Evolutionary conservation across 2,113 vertebrate species (phyloP).

Genomic region (Macrotus californicus): DNA sequence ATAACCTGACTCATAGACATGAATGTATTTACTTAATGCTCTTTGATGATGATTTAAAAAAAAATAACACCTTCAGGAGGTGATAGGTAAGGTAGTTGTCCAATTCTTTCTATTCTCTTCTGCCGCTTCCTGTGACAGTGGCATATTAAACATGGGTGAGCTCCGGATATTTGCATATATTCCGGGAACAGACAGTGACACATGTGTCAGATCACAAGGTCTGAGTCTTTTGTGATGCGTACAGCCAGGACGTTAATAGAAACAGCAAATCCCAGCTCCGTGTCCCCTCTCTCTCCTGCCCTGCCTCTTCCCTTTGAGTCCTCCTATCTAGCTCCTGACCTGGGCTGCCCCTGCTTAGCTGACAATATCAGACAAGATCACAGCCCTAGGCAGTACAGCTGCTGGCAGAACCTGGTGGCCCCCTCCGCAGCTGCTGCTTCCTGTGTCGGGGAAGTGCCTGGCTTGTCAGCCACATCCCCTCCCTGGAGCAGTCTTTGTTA

Average conservation of each 20-base stretch:
- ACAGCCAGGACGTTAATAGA: constrained; percentile 27
- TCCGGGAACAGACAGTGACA: constrained; percentile 55
- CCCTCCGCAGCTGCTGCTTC: constrained; percentile 70
- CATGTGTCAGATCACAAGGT: constrained; percentile 62
- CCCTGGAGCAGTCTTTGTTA: constrained; percentile 74
- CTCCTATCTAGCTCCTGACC: constrained; percentile 67
- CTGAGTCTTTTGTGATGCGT: constrained; percentile 62
- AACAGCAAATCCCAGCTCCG: constrained; percentile 53
- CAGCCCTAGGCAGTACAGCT: constrained; percentile 75
- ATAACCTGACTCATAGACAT: background rate
- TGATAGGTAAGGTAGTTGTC: background rate
- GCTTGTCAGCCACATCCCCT: constrained; percentile 73
- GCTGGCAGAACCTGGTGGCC: constrained; percentile 71
- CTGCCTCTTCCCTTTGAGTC: constrained; percentile 70
- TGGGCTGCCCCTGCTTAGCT: constrained; percentile 64
- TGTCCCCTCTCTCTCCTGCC: constrained; percentile 16
- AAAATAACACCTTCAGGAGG: background rate
- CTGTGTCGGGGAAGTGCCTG: constrained; percentile 70
- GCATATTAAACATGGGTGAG: constrained; percentile 6
- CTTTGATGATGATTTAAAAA: constrained; percentile 20
- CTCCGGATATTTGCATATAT: constrained; percentile 54
- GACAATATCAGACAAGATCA: constrained; percentile 75
- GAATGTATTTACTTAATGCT: constrained; percentile 20
- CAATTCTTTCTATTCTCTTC: constrained; percentile 37
- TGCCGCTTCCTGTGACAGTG: background rate